Base-by-base conservation (phyloP, 2,888 invertebrate species). In the Mellilla xanthometata region DNA sequence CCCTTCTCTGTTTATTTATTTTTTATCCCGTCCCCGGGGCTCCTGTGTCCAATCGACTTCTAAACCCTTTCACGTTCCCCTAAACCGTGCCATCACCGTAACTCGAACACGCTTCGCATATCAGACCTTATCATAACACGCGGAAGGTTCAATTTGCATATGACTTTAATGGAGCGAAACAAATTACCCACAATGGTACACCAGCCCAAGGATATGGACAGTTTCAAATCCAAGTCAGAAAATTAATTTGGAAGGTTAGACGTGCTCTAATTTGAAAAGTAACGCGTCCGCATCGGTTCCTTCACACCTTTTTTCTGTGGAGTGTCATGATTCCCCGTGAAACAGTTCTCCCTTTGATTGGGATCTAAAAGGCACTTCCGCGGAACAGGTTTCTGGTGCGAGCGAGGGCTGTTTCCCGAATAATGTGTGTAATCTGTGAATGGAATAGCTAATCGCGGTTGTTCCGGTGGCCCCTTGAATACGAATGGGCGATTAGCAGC, bases 241-340 rank as follows among this genome's bases (percentile, higher is more conserved):
- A 62, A 53, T 58, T 52, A 41, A 63, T 49, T 52, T 43, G 38
- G 13, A 34, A 43, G 49, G 34, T 38, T 54, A 39, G 50, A 61
- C 63, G 62, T 66, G 65, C 35, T 65, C 63, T 62, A 63, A 66
- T 65, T 63, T 58, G 52, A 60, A 65, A 60, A 54, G 52, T 43
- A 57, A 51, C 60, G 57, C 54, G 55, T 50, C 35, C 44, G 50
- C 55, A 47, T 52, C 41, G 49, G 41, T 45, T 53, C 34, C 47
- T 58, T 60, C 52, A 56, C 62, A 60, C 60, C 52, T 58, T 62
- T 65, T 67, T 61, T 44, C 51, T 38, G 31, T 39, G 35, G 32
- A 50, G 54, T 61, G 52, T 52, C 56, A 54, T 59, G 51, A 54
- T 52, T 39, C 38, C 43, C 43, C 30, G 39, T 45, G 27, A 52